Percentiles rank a stretch among this genome's conserved stretches.
Conservation (phyloP, 2,888 invertebrate genomes). For the Drosophila fungiperda region DNA sequence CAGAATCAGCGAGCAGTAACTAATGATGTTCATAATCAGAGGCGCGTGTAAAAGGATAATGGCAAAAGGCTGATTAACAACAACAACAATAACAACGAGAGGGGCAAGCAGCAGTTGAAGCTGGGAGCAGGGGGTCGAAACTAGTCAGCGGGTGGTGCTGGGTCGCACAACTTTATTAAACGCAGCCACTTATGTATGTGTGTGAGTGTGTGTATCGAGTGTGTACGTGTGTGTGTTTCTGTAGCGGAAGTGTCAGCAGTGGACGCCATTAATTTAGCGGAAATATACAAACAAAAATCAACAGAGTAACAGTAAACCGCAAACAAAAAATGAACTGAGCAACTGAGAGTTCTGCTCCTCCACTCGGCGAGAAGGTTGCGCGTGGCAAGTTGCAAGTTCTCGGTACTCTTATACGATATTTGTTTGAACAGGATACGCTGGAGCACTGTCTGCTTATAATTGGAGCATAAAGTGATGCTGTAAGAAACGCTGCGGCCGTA, state of each 20-base stretch:
- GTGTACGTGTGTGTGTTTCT: slow-evolving; percentile 19
- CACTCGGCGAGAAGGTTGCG: slow-evolving; percentile 8
- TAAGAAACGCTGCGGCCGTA: slow-evolving; percentile 63
- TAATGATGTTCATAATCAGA: slow-evolving; percentile 79
- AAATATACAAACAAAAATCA: slow-evolving; percentile 75
- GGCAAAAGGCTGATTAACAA: slow-evolving; percentile 66
- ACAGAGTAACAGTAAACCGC: slow-evolving; percentile 67
- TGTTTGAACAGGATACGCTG: slow-evolving; percentile 72
- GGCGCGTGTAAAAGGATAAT: slow-evolving; percentile 77
- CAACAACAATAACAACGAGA: neutral
- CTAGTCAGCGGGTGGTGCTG: slow-evolving; percentile 1
- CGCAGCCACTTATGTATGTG: slow-evolving; percentile 18
- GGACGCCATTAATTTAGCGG: slow-evolving; percentile 79
- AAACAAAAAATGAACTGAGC: slow-evolving; percentile 19
- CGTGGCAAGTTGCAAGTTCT: slow-evolving; percentile 24
- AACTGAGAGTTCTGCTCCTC: slow-evolving; percentile 15
- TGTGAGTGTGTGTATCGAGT: neutral
- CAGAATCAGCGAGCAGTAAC: slow-evolving; percentile 65
- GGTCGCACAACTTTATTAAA: slow-evolving; percentile 67
- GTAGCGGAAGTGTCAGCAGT: slow-evolving; percentile 71
- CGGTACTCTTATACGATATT: slow-evolving; percentile 31
- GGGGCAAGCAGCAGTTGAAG: slow-evolving; percentile 1
- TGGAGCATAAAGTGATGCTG: slow-evolving; percentile 76
- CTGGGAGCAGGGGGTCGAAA: neutral
- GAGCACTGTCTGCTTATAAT: slow-evolving; percentile 71